phyloP scores from a whole-genome alignment of 2,797 vertebrate species.

The Ctenopoma multispine region DNA sequence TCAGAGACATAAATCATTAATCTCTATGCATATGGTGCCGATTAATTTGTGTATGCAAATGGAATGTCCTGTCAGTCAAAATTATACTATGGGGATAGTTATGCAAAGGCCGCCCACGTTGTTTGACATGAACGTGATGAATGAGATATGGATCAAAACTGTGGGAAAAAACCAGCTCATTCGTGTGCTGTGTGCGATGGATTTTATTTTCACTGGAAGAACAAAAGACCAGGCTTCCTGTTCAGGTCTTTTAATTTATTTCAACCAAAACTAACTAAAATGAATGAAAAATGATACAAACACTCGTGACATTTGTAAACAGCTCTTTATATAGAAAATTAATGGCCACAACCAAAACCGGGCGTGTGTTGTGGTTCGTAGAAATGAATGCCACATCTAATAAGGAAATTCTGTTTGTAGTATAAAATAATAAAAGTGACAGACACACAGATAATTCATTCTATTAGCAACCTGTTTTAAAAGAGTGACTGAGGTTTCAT shows the following conservation, averaged over 20 bases:
- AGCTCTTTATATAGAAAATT: not conserved
- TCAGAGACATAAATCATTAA: constrained; percentile 70
- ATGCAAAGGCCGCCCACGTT: constrained; percentile 55
- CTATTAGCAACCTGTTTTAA: constrained; percentile 2
- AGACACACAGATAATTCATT: not conserved
- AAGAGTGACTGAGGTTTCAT: constrained; percentile 3
- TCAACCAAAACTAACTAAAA: not conserved
- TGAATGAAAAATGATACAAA: constrained; percentile 37
- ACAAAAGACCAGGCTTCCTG: constrained; percentile 32
- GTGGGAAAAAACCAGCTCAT: constrained; percentile 21
- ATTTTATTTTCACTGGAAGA: constrained; percentile 45
- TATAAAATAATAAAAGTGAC: not conserved
- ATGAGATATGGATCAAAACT: constrained; percentile 56
- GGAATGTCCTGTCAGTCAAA: constrained; percentile 52
- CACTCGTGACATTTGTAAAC: constrained; percentile 8
- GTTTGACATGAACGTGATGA: constrained; percentile 65
- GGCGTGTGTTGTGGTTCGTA: not conserved
- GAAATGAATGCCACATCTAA: constrained; percentile 3
- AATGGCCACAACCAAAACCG: constrained; percentile 14
- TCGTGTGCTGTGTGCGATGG: constrained; percentile 3
- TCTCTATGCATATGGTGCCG: constrained; percentile 63
- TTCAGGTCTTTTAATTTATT: constrained; percentile 6
- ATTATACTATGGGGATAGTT: constrained; percentile 41
- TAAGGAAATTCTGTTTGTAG: not conserved
- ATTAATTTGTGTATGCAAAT: constrained; percentile 77